phyloP scores from a whole-genome alignment of 2,113 vertebrate genomes.

The Lethenteron camtschaticum region DNA sequence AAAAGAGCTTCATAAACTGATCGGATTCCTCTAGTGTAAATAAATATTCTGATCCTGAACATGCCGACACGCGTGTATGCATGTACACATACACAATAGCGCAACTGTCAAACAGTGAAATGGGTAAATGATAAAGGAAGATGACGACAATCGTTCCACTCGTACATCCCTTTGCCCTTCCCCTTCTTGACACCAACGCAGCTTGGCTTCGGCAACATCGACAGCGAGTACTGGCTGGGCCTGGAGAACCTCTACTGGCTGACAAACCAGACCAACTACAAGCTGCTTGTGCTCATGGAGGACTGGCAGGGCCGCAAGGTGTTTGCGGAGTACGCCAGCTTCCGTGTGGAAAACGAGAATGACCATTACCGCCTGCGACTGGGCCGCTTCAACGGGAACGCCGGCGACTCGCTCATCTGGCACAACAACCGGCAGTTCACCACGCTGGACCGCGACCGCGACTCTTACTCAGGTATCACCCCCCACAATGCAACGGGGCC shows the following conservation, averaged over 20 bases:
- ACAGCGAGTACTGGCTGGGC: constrained; percentile 85
- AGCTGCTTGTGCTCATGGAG: constrained; percentile 70
- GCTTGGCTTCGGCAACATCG: constrained; percentile 94
- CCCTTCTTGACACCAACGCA: constrained; percentile 19
- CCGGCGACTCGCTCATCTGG: constrained; percentile 75
- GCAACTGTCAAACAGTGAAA: no score
- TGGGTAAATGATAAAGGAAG: no score
- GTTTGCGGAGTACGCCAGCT: constrained; percentile 88
- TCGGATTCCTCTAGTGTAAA: no score
- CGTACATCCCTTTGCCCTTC: no score
- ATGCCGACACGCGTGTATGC: no score
- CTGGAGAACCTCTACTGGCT: constrained; percentile 74
- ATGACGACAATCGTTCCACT: no score
- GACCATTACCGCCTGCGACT: constrained; percentile 64
- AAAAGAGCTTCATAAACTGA: no score
- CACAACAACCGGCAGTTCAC: constrained; percentile 93
- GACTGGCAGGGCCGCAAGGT: constrained; percentile 96
- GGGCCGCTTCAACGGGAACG: constrained; percentile 82
- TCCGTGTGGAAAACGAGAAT: constrained; percentile 59
- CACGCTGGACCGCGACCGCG: constrained; percentile 78
- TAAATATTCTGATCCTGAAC: no score
- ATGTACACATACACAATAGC: no score
- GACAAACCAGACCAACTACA: constrained; percentile 76
- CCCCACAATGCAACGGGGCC: neutral
- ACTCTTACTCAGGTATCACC: constrained; percentile 55